Base-by-base conservation (phyloP, 2,888 invertebrate genomes). In the Synanthedon tipuliformis region DNA sequence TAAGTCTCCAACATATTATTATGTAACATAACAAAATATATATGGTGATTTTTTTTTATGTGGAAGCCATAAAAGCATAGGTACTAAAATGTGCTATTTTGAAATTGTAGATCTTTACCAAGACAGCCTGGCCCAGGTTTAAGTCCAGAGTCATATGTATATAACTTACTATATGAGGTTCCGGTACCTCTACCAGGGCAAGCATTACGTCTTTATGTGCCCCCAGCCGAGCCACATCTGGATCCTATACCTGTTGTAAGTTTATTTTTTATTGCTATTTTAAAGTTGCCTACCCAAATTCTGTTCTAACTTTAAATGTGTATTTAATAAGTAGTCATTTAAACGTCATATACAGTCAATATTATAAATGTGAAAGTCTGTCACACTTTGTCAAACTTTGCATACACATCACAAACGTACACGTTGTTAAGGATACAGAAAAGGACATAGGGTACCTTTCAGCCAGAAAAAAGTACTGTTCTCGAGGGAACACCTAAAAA, bases 81-180 rank as follows among this genome's bases (percentile, higher is more conserved):
- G 27, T 27, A 34, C 34, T 23, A 13, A 23, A 50, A 11, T 41
- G 10, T 51, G 34, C 34, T 34, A 34, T 34, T 50, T 68, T 68
- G 2, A 34, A 34, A 34, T 34, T 34, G 2, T 62, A 93, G 94
- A 80, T 94, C 94, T 87, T 90, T 93, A 78, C 94, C 94, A 61
- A 90, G 93, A 68, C 92, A 93, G 73, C 92, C 93, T 11, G 92
- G 92, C 11, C 91, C 93, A 52, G 90, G 93, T 50, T 88, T 94
- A 27, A 94, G 96, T 64, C 89, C 98, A 54, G 98, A 98, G 85
- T 95, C 96, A 56, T 97, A 96, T 84, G 95, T 99, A 10, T 98
- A 96, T 83, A 98, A 98, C 86, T 89, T 98, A 61, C 89, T 99
- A 52, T 96, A 97, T 83, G 97, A 98, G 88, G 95, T 98, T 54